Evolutionary conservation across 1,140 invertebrate species (phyloP).

Genomic region (Pissodes strobi): DNA sequence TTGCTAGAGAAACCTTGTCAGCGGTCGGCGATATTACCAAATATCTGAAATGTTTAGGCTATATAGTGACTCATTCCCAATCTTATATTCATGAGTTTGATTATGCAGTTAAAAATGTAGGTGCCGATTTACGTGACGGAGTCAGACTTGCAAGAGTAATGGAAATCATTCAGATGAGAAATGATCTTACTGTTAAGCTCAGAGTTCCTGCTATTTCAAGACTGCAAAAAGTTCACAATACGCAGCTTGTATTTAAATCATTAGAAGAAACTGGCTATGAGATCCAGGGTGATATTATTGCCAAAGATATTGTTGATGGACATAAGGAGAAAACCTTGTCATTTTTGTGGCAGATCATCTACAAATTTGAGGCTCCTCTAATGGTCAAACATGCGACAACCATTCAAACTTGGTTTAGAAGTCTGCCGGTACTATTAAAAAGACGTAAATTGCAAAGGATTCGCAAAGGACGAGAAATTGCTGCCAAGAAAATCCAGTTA

Average conservation of each 20-base stretch:
- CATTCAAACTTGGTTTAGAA: constrained; percentile 72
- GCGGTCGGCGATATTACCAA: constrained; percentile 87
- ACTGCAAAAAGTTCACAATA: constrained; percentile 87
- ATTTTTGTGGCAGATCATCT: constrained; percentile 86
- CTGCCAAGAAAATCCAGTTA: constrained; percentile 62
- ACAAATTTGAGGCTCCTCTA: constrained; percentile 78
- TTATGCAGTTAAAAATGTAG: constrained; percentile 78
- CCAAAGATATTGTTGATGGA: constrained; percentile 82
- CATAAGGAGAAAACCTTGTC: constrained; percentile 86
- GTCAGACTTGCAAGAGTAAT: constrained; percentile 76
- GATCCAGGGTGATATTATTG: constrained; percentile 67
- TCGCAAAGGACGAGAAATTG: constrained; percentile 51
- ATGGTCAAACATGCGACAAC: constrained; percentile 67
- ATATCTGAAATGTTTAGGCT: constrained; percentile 75
- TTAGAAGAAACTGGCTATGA: constrained; percentile 63
- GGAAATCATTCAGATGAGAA: constrained; percentile 79
- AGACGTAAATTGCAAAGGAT: constrained; percentile 56
- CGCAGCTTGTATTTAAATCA: constrained; percentile 70
- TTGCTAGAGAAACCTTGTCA: constrained; percentile 76
- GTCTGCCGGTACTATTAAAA: constrained; percentile 56
- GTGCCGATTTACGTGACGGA: constrained; percentile 76
- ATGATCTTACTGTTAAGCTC: constrained; percentile 67
- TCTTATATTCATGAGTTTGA: constrained; percentile 86
- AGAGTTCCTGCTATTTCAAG: constrained; percentile 82
- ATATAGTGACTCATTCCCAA: constrained; percentile 77